Conservation (phyloP, 2,888 invertebrate genomes). For the Panopea generosa region DNA sequence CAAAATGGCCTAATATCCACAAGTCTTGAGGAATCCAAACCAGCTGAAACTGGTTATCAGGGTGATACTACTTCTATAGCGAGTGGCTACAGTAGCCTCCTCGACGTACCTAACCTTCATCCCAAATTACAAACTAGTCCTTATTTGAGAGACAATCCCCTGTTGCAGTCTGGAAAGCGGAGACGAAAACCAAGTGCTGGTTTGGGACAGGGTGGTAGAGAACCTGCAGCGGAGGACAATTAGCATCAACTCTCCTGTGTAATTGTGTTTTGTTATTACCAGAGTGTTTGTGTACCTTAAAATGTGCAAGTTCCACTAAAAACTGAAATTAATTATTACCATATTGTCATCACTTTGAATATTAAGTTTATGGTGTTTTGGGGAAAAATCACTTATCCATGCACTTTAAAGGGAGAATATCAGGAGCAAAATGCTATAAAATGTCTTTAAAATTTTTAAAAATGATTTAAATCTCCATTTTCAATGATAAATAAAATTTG, state of each 20-base stretch:
- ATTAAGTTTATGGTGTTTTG: too few species aligned
- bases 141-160: constrained; percentile 46
- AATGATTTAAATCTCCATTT: too few species aligned
- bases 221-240: neutral
- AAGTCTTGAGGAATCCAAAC: constrained; percentile 18
- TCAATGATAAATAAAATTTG: too few species aligned
- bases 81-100: neutral
- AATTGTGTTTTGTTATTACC: constrained; percentile 54
- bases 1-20: constrained; percentile 53
- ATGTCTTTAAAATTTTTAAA: too few species aligned
- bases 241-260: constrained; percentile 8
- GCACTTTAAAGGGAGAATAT: too few species aligned
- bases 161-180: constrained; percentile 39
- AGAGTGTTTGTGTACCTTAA: constrained; percentile 29
- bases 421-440: too few species aligned
- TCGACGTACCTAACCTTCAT: constrained; percentile 13
- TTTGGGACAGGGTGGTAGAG: neutral
- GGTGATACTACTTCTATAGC: too few species aligned
- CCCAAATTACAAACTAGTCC: constrained; percentile 49
- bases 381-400: too few species aligned
- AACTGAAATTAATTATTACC: too few species aligned
- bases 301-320: neutral
- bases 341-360: too few species aligned
- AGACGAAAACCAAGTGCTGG: constrained; percentile 35
- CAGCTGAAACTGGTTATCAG: too few species aligned